Evolutionary conservation across 2,888 invertebrate genomes (phyloP).

Genomic region (Meteorus colon): DNA sequence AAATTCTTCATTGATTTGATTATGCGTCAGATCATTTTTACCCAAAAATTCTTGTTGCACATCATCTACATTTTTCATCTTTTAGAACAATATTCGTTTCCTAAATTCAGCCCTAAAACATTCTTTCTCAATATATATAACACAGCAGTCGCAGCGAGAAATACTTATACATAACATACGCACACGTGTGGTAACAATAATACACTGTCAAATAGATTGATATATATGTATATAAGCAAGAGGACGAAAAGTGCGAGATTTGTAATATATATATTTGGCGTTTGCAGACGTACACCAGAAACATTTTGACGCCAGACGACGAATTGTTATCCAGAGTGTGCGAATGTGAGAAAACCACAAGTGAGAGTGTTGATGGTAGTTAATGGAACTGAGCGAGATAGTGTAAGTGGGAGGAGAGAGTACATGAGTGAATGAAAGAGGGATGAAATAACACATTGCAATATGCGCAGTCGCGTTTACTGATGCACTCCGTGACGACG

Average conservation of each 20-base stretch:
- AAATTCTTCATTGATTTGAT: too few species aligned
- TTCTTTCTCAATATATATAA: too few species aligned
- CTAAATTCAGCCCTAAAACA: too few species aligned
- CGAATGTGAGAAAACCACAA: conserved; percentile 19
- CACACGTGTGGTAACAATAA: conserved; percentile 40
- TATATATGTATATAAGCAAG: conserved; percentile 20
- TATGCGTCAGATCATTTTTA: too few species aligned
- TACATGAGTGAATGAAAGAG: conserved; percentile 15
- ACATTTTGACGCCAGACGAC: conserved; percentile 63
- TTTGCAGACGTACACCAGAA: conserved; percentile 46
- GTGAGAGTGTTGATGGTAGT: conserved; percentile 27
- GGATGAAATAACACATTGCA: too few species aligned
- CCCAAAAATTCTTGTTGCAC: too few species aligned
- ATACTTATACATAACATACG: background rate
- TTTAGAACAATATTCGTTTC: too few species aligned
- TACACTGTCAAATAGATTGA: conserved; percentile 24
- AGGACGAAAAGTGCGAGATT: conserved; percentile 30
- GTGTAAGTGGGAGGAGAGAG: conserved; percentile 32
- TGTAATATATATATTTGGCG: conserved; percentile 52
- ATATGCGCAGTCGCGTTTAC: conserved; percentile 48
- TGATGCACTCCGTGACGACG: conserved; percentile 56
- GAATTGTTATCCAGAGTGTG: conserved; percentile 56
- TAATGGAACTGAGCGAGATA: conserved; percentile 42
- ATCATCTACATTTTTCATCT: too few species aligned
- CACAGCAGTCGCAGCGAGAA: too few species aligned